Percentiles rank a stretch among this genome's conserved stretches.
These are phyloP conservation scores for Oncorhynchus clarkii DNA, from an alignment of 2,113 vertebrate genomes.

Conservation along the genomic window DNA sequence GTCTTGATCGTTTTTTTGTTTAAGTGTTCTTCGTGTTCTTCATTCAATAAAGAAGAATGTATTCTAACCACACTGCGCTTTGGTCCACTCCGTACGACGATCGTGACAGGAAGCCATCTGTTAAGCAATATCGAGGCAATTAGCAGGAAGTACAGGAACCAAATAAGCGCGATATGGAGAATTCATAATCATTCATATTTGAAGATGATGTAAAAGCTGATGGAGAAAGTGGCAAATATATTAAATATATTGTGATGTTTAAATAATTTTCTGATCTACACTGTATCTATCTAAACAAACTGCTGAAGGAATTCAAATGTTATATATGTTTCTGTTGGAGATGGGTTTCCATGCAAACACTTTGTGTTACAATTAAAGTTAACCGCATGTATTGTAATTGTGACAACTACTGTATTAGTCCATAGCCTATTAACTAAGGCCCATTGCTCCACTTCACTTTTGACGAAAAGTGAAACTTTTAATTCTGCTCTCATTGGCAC, in stretches of 20 bases:
- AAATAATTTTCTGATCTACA: neutral
- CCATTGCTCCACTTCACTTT: too few relatives aligned
- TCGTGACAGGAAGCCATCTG: constrained; percentile 43
- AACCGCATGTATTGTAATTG: neutral
- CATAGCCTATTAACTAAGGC: neutral
- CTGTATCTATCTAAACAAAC: neutral
- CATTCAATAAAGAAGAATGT: too few relatives aligned
- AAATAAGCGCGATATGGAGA: constrained; percentile 29
- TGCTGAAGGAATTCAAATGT: neutral
- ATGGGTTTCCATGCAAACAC: neutral
- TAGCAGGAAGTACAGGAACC: constrained; percentile 44
- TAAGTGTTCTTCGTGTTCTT: too few relatives aligned
- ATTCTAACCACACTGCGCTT: too few relatives aligned
- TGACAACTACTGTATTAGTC: neutral
- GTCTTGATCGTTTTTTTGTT: too few relatives aligned
- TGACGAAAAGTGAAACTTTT: neutral
- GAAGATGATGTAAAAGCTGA: constrained; percentile 7
- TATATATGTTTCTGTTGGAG: neutral
- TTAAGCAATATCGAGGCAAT: constrained; percentile 48
- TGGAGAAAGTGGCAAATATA: neutral
- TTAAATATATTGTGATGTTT: neutral
- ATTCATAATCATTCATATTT: constrained; percentile 43
- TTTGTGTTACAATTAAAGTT: neutral
- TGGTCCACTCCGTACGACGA: too few relatives aligned
- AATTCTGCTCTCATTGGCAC: too few relatives aligned